Percentiles rank a stretch among this genome's conserved stretches.
phyloP scores from a whole-genome alignment of 2,888 invertebrate species.

The Tethea ocularis region DNA sequence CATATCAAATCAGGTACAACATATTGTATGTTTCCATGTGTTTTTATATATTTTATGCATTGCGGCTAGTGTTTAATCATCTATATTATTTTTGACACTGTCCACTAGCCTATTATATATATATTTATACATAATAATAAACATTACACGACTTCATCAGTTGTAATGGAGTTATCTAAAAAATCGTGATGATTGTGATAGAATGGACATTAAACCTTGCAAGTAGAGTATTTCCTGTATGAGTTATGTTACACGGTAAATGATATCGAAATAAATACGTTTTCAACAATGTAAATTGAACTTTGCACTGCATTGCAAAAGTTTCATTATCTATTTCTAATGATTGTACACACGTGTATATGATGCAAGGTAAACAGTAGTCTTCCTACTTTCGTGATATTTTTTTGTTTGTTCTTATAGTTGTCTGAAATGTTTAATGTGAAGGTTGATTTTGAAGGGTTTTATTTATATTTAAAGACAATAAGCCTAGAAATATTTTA shows the following conservation, averaged over 20 bases:
- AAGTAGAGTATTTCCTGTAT: slow-evolving; percentile 28
- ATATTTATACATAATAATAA: neutral
- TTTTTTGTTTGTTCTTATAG: too few relatives aligned
- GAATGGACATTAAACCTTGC: slow-evolving; percentile 16
- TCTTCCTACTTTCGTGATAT: too few relatives aligned
- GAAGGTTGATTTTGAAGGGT: too few relatives aligned
- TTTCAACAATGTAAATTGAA: neutral
- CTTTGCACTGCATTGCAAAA: neutral
- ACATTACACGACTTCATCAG: neutral
- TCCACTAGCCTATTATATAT: neutral
- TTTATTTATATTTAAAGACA: too few relatives aligned
- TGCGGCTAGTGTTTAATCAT: too few relatives aligned
- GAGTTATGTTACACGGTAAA: slow-evolving; percentile 9
- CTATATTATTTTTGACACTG: too few relatives aligned
- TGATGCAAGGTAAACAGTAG: too few relatives aligned
- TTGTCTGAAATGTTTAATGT: too few relatives aligned
- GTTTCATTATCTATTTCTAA: neutral
- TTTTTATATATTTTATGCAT: too few relatives aligned
- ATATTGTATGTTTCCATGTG: too few relatives aligned
- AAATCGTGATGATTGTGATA: slow-evolving; percentile 10
- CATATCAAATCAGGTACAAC: too few relatives aligned
- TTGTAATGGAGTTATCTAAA: neutral
- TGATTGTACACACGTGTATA: neutral
- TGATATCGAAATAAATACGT: neutral
- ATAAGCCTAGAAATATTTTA: too few relatives aligned